Conservation (phyloP, 92 coral and sea anemone species). For the Parazoanthus swiftii region DNA sequence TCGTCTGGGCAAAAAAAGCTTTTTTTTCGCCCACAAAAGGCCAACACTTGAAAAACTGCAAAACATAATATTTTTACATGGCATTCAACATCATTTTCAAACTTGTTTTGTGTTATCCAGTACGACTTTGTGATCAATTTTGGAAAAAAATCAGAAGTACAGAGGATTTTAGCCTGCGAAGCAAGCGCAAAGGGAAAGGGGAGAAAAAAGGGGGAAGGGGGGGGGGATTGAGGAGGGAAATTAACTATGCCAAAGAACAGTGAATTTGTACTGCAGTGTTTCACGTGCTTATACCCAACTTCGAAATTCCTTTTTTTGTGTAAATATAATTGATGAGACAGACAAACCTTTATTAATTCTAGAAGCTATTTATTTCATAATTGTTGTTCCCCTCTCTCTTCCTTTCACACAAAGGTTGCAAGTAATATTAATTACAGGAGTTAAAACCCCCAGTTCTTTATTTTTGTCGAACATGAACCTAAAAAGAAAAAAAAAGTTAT, state of each 20-base stretch:
- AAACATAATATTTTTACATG: too few species aligned
- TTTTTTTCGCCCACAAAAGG: too few species aligned
- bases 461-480: not conserved
- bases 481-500: not conserved
- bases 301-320: not conserved
- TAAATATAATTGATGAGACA: not conserved
- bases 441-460: not conserved
- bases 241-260: not conserved
- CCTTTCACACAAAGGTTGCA: not conserved
- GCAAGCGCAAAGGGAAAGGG: too few species aligned
- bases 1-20: too few species aligned
- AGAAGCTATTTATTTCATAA: too few species aligned
- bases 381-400: too few species aligned
- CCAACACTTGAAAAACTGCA: too few species aligned
- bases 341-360: not conserved
- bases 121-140: not conserved
- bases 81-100: too few species aligned
- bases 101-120: not conserved
- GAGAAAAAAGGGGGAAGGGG: too few species aligned
- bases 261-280: constrained; percentile 3
- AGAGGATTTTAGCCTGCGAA: too few species aligned
- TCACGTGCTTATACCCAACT: not conserved
- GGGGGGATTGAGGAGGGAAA: too few species aligned
- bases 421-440: not conserved
- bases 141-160: not conserved